Conservation (phyloP, 2,797 vertebrate genomes). For the Emys orbicularis region DNA sequence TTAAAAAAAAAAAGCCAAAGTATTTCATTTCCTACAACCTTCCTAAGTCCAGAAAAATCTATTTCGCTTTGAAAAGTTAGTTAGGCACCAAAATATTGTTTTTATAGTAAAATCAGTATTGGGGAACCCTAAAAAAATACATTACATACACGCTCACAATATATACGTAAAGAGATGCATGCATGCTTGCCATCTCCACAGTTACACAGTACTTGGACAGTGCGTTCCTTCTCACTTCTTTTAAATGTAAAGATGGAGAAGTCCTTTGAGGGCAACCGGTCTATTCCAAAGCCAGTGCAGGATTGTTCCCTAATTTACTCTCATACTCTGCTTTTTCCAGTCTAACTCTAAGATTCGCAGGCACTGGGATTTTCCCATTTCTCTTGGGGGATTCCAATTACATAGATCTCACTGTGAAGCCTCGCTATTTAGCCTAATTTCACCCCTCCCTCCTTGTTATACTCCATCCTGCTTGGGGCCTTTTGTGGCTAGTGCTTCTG, state of each 20-base stretch:
- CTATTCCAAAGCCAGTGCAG: not conserved
- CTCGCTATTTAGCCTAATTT: not conserved
- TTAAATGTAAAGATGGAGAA: not conserved
- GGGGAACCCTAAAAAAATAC: not conserved
- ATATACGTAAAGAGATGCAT: not conserved
- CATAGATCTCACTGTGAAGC: not conserved
- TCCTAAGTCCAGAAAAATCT: not conserved
- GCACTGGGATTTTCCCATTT: not conserved
- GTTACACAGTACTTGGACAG: not conserved
- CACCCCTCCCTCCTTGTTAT: not conserved
- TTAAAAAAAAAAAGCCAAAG: not conserved
- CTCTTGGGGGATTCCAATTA: not conserved
- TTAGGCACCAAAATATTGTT: not conserved
- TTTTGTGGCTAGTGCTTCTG: not conserved
- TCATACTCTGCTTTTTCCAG: not conserved
- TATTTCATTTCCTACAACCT: not conserved
- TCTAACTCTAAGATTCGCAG: not conserved
- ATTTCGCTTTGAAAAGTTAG: not conserved
- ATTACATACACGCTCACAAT: accelerated
- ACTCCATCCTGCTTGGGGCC: not conserved
- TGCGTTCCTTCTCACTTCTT: not conserved
- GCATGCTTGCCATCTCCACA: not conserved
- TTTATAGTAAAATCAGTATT: not conserved
- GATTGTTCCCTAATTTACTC: not conserved
- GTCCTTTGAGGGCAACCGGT: not conserved